These are phyloP conservation scores for Heteromormyrus szaboi DNA, from an alignment of 2,797 vertebrate genomes.

Conservation along the genomic window DNA sequence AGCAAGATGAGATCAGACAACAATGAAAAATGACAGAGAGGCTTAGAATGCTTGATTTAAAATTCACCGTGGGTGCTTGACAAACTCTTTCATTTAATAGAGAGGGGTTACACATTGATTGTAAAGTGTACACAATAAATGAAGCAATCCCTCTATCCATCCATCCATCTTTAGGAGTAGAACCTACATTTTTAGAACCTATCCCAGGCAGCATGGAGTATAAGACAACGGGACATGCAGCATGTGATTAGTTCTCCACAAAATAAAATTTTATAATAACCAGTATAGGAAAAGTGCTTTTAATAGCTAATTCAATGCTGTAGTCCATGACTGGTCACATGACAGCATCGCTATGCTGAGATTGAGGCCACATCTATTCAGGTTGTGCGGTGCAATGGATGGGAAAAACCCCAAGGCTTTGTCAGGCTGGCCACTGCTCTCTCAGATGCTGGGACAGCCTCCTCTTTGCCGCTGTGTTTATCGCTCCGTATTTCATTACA, in stretches of 20 bases:
- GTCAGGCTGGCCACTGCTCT: conserved; percentile 1
- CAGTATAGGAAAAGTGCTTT: neutral
- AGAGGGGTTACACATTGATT: neutral
- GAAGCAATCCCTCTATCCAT: neutral
- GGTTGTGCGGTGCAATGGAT: conserved; percentile 16
- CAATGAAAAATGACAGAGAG: conserved; percentile 43
- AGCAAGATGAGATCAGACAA: neutral
- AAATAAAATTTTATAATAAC: neutral
- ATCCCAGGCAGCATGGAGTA: neutral
- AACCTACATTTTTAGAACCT: neutral
- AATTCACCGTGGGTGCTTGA: conserved; percentile 31
- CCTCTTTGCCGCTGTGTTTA: neutral
- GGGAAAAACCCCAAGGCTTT: conserved; percentile 7
- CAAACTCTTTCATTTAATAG: neutral
- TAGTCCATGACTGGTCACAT: conserved; percentile 7
- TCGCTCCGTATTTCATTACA: neutral
- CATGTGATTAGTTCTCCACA: neutral
- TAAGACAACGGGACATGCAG: neutral
- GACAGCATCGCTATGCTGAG: neutral
- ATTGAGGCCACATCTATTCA: conserved; percentile 23
- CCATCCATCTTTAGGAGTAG: neutral
- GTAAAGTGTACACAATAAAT: neutral
- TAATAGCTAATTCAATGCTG: neutral
- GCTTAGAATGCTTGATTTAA: conserved; percentile 37
- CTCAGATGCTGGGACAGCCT: neutral